These are phyloP conservation scores for Athene cunicularia DNA, from an alignment of 2,113 vertebrate species.

Conservation along the genomic window DNA sequence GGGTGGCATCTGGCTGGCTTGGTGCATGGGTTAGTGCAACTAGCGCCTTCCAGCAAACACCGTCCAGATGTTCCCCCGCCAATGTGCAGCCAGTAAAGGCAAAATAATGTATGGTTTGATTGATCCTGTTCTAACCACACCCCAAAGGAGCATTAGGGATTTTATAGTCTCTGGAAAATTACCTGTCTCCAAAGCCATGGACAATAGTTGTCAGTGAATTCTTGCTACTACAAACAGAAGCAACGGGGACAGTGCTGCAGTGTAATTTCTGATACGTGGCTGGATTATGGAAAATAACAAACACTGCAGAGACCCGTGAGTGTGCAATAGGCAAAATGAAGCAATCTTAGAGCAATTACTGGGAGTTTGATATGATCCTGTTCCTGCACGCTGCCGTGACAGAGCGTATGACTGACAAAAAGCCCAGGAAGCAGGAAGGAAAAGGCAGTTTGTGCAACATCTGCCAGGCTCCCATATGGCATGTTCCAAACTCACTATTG, in stretches of 20 bases:
- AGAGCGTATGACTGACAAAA: background rate
- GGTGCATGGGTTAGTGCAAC: background rate
- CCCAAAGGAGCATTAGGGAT: background rate
- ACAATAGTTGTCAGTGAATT: background rate
- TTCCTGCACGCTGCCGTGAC: background rate
- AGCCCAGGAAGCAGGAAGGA: constrained; percentile 45
- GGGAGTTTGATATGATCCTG: background rate
- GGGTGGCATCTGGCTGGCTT: background rate
- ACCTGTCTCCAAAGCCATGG: background rate
- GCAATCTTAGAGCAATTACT: background rate
- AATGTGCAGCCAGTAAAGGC: background rate
- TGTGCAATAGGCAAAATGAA: background rate
- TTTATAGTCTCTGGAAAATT: background rate
- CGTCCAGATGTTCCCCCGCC: background rate
- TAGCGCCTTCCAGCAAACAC: background rate
- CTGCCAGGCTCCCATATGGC: constrained; percentile 48
- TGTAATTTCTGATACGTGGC: background rate
- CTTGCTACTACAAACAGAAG: background rate
- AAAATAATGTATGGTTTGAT: background rate
- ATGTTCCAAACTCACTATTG: constrained; percentile 51
- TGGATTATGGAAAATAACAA: background rate
- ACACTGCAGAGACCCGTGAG: rapidly evolving
- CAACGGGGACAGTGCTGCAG: background rate
- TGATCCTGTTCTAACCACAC: background rate
- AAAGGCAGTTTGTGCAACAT: constrained; percentile 52